phyloP scores from a whole-genome alignment of 2,113 vertebrate species.

The Tretioscincus oriximinensis region DNA sequence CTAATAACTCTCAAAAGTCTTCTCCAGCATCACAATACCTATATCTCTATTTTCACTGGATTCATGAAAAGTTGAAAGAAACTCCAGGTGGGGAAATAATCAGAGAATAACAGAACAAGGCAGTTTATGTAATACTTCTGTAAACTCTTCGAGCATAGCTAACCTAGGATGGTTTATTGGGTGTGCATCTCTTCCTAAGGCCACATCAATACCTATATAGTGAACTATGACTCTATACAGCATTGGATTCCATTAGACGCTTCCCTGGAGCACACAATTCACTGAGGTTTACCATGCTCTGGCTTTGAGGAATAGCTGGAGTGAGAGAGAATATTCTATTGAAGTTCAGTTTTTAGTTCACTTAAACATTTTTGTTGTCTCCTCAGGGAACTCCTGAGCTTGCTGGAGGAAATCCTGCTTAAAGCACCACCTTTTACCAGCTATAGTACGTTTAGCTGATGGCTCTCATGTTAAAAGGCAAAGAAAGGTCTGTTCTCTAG shows the following conservation, averaged over 20 bases:
- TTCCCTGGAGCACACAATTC: background rate
- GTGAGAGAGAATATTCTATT: background rate
- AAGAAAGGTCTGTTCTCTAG: too few relatives aligned
- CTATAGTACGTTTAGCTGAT: background rate
- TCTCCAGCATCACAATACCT: too few relatives aligned
- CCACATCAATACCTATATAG: slow-evolving; percentile 15
- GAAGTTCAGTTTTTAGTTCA: slow-evolving; percentile 56
- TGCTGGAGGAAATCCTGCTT: background rate
- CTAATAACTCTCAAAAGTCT: too few relatives aligned
- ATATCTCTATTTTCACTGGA: too few relatives aligned
- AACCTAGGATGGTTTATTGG: background rate
- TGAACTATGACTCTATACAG: background rate
- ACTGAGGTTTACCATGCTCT: background rate
- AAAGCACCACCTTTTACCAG: background rate
- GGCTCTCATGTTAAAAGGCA: background rate
- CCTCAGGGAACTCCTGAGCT: fast-evolving
- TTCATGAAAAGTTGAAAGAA: background rate
- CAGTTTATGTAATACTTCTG: too few relatives aligned
- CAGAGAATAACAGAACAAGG: background rate
- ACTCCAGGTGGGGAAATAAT: background rate
- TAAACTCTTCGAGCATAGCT: background rate
- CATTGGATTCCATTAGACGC: slow-evolving; percentile 40
- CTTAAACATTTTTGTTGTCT: slow-evolving; percentile 41
- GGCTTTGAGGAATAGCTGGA: slow-evolving; percentile 48
- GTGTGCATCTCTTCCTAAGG: slow-evolving; percentile 3